Percentiles rank a stretch among this genome's conserved stretches.
phyloP scores from a whole-genome alignment of 1,140 invertebrate genomes.

The Nasonia vitripennis region DNA sequence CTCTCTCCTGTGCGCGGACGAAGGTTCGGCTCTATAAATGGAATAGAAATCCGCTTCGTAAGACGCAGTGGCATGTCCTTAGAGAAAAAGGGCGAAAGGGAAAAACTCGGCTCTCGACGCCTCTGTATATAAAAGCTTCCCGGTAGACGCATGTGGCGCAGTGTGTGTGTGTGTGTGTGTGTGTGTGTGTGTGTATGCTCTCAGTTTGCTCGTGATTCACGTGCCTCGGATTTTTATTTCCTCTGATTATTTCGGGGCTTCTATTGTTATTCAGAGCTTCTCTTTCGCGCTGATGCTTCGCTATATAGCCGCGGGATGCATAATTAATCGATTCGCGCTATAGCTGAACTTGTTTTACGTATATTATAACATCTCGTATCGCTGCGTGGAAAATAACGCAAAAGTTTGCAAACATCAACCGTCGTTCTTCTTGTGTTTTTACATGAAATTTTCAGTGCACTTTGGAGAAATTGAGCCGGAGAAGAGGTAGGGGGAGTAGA shows the following conservation, averaged over 20 bases:
- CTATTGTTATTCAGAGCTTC: neutral
- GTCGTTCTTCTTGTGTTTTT: too few species aligned
- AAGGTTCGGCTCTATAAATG: conserved; percentile 20
- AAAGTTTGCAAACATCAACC: too few species aligned
- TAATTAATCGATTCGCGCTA: neutral
- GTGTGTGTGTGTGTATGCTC: neutral
- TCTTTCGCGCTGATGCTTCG: neutral
- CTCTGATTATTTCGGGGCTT: neutral
- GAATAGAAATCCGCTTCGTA: neutral
- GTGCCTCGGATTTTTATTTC: neutral
- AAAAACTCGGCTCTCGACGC: neutral
- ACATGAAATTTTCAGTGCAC: too few species aligned
- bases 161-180: neutral
- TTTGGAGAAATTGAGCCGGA: too few species aligned
- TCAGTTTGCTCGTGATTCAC: neutral
- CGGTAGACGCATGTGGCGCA: neutral
- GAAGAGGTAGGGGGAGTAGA: too few species aligned
- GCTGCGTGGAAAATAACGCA: too few species aligned
- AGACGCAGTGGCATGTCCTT: neutral
- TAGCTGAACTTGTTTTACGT: neutral
- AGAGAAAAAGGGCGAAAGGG: neutral
- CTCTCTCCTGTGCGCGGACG: neutral
- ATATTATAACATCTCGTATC: neutral
- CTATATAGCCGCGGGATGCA: neutral
- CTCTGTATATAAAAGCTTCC: neutral